Conservation (phyloP, 2,113 vertebrate genomes). For the Solenodon paradoxus region DNA sequence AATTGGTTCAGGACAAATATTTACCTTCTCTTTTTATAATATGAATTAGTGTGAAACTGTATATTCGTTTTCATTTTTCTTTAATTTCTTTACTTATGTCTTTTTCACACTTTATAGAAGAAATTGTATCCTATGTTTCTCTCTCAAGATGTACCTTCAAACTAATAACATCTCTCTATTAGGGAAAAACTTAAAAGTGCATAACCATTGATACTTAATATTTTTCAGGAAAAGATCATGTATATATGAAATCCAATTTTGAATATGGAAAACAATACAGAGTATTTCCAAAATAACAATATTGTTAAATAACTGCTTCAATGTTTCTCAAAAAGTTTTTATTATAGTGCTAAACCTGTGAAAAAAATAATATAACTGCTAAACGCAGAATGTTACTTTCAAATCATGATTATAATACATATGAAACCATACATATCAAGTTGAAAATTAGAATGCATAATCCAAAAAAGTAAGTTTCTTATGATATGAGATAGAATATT, state of each 20-base stretch:
- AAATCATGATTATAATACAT: not conserved
- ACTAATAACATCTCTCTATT: not conserved
- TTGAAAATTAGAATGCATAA: not conserved
- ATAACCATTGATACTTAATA: not conserved
- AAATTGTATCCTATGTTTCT: not conserved
- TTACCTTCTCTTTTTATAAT: not conserved
- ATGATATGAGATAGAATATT: not conserved
- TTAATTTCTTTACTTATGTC: not conserved
- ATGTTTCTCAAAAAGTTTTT: not conserved
- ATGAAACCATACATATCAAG: not conserved
- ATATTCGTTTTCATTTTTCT: not conserved
- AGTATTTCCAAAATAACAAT: slow-evolving; percentile 21
- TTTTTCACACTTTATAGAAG: not conserved
- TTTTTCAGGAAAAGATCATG: not conserved
- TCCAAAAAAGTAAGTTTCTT: not conserved
- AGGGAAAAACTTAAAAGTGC: not conserved
- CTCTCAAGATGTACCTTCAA: not conserved
- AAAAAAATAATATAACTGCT: not conserved
- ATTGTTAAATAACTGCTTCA: not conserved
- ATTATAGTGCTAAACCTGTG: not conserved
- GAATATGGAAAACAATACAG: not conserved
- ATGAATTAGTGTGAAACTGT: not conserved
- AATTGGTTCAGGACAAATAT: not conserved
- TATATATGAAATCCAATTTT: not conserved
- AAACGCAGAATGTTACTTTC: not conserved